Evolutionary conservation across 2,888 invertebrate species (phyloP).

Genomic region (Cryptosula pallasiana): DNA sequence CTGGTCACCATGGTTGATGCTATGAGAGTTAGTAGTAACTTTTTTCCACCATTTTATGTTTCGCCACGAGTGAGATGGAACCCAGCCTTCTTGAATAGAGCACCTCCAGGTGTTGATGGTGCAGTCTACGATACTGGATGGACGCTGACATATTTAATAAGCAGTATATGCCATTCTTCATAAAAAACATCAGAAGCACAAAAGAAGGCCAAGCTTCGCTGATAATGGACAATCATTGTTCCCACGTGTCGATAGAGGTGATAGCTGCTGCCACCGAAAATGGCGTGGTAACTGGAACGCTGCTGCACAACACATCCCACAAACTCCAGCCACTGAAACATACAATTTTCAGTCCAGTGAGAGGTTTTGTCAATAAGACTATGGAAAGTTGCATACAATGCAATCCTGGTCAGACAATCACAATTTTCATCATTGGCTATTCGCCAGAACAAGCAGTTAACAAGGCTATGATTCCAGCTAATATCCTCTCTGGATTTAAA

Average conservation of each 20-base stretch:
- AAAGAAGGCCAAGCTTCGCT: conserved; percentile 21
- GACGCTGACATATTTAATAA: neutral
- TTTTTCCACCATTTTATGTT: conserved; percentile 29
- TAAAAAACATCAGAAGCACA: neutral
- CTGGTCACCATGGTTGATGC: conserved; percentile 27
- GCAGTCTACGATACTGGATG: conserved; percentile 24
- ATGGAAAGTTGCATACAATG: conserved; percentile 18
- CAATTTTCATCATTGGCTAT: neutral
- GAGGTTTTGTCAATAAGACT: conserved; percentile 16
- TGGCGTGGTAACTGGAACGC: conserved; percentile 22
- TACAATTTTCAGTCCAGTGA: conserved; percentile 25
- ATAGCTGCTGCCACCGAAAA: conserved; percentile 26
- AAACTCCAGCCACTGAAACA: conserved; percentile 27
- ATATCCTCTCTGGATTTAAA: neutral
- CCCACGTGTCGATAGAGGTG: conserved; percentile 23
- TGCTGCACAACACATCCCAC: conserved; percentile 26
- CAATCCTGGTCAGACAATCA: conserved; percentile 1
- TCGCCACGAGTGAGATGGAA: conserved; percentile 30
- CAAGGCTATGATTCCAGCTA: neutral
- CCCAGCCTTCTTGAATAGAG: conserved; percentile 27
- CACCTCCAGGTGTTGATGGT: conserved; percentile 25
- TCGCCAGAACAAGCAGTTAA: neutral
- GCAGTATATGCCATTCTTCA: neutral
- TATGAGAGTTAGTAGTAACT: conserved; percentile 28
- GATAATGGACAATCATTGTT: conserved; percentile 26